These are phyloP conservation scores for Aurelia sp. DNA, from an alignment of 30 jellyfish, hydroid and myxozoan genomes.

Conservation along the genomic window DNA sequence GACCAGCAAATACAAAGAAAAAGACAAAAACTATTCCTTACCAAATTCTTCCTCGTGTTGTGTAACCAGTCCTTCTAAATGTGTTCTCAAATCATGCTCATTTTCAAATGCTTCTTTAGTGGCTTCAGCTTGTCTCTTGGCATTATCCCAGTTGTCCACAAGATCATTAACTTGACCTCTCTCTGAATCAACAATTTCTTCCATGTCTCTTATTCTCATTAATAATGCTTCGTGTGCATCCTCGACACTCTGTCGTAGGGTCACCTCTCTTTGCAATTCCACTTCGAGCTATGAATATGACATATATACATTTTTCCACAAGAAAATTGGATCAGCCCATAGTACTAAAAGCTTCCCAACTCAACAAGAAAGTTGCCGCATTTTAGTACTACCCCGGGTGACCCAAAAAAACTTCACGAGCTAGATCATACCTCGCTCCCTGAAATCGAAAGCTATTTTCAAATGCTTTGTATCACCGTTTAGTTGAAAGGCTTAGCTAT, in stretches of 20 bases:
- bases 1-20: too few species aligned
- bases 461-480: too few species aligned
- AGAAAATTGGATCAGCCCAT: too few species aligned
- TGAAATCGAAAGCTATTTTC: too few species aligned
- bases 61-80: conserved; percentile 49
- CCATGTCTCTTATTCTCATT: conserved; percentile 64
- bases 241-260: conserved; percentile 67
- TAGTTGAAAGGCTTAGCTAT: too few species aligned
- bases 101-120: conserved; percentile 77
- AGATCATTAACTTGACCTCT: conserved; percentile 64
- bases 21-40: conserved; percentile 5
- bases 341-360: too few species aligned
- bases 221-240: conserved; percentile 74
- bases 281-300: conserved; percentile 15
- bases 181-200: conserved; percentile 54
- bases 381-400: too few species aligned
- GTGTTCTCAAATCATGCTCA: conserved; percentile 68
- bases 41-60: conserved; percentile 71
- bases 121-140: conserved; percentile 59
- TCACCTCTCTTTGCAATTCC: conserved; percentile 58
- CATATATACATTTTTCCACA: too few species aligned
- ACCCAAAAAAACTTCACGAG: too few species aligned
- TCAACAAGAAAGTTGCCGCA: too few species aligned
- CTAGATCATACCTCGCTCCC: too few species aligned
- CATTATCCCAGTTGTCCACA: conserved; percentile 57